These are phyloP conservation scores for Phylloscopus trochiloides DNA, from an alignment of 2,113 vertebrate species.

Conservation along the genomic window DNA sequence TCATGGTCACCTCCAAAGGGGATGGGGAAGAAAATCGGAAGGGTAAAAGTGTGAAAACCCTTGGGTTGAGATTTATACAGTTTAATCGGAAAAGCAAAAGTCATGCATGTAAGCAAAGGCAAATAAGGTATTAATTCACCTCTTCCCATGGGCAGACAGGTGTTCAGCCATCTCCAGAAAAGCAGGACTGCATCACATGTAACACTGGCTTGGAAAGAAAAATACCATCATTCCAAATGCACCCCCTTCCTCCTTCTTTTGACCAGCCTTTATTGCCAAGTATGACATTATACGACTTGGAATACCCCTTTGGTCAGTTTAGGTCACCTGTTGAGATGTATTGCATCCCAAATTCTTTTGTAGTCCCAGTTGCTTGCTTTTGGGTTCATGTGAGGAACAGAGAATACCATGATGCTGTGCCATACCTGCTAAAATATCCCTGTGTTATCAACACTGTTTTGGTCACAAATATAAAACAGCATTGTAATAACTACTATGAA, in stretches of 20 bases:
- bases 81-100: background rate
- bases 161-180: background rate
- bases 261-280: background rate
- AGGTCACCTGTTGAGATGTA: background rate
- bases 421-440: background rate
- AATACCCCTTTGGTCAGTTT: background rate
- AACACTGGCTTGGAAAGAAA: background rate
- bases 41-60: background rate
- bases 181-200: fast-evolving
- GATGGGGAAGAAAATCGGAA: background rate
- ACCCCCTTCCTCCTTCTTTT: background rate
- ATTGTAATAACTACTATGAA: background rate
- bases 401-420: background rate
- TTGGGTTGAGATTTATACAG: background rate
- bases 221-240: background rate
- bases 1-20: fast-evolving
- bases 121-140: background rate
- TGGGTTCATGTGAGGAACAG: background rate
- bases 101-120: background rate
- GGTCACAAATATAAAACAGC: background rate
- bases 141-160: background rate
- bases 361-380: background rate
- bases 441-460: background rate
- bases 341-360: background rate
- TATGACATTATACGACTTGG: too few relatives aligned